phyloP scores from a whole-genome alignment of 2,797 vertebrate species.

The Smutsia temminckii region DNA sequence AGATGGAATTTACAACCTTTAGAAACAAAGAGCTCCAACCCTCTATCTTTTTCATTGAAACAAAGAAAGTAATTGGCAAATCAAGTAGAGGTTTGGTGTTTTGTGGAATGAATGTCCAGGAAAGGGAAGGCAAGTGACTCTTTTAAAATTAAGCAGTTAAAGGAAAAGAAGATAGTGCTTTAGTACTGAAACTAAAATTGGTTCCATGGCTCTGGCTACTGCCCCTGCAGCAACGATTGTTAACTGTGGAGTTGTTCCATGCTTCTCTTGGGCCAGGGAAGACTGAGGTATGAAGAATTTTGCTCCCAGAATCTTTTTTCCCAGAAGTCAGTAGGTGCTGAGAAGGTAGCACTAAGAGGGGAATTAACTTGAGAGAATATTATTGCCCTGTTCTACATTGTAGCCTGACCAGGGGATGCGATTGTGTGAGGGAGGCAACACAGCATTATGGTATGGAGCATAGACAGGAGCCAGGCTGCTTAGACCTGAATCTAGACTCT shows the following conservation, averaged over 20 bases:
- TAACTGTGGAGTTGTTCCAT: conserved; percentile 6
- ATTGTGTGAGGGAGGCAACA: not conserved
- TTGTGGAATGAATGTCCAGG: not conserved
- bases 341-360: not conserved
- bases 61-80: conserved; percentile 1
- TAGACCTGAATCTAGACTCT: not conserved
- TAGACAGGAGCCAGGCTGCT: not conserved
- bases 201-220: not conserved
- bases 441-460: not conserved
- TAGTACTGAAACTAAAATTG: not conserved
- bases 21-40: not conserved
- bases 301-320: not conserved
- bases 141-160: not conserved
- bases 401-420: not conserved
- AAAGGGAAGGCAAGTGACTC: not conserved
- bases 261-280: not conserved
- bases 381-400: not conserved
- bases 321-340: not conserved
- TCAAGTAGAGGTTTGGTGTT: not conserved
- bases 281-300: not conserved
- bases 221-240: not conserved
- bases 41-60: not conserved
- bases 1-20: not conserved
- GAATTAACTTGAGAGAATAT: not conserved
- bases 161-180: not conserved